Evolutionary conservation across 2,797 vertebrate species (phyloP).

Genomic region (Cynodonichthys magdalenae): DNA sequence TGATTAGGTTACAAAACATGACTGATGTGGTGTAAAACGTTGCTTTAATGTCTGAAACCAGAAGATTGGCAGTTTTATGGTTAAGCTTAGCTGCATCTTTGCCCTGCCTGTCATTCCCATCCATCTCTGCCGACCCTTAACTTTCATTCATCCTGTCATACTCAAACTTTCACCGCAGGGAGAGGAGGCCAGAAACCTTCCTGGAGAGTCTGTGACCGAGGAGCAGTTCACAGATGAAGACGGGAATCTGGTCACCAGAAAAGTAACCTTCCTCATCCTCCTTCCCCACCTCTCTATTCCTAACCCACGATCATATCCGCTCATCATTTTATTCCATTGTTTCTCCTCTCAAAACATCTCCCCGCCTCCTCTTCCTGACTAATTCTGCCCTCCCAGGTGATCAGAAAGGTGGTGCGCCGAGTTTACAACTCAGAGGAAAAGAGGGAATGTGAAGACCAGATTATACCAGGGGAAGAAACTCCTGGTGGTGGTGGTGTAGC

Average conservation of each 20-base stretch:
- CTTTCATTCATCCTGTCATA: constrained; percentile 9
- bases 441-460: constrained; percentile 42
- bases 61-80: no score
- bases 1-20: not conserved
- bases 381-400: constrained; percentile 69
- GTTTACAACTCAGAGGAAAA: constrained; percentile 54
- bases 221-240: constrained; percentile 97
- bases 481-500: constrained; percentile 23
- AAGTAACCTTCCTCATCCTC: constrained; percentile 86
- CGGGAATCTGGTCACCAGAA: constrained; percentile 96
- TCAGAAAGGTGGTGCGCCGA: constrained; percentile 78
- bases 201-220: constrained; percentile 94
- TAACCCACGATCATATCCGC: not conserved
- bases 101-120: not conserved
- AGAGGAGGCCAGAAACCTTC: constrained; percentile 95
- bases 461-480: constrained; percentile 15
- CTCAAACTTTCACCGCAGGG: constrained; percentile 79
- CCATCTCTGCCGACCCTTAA: not conserved
- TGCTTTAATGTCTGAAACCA: constrained; percentile 3
- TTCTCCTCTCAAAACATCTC: not conserved
- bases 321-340: constrained; percentile 3
- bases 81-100: not conserved
- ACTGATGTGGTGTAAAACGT: not conserved
- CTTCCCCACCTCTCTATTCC: constrained; percentile 9
- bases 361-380: constrained; percentile 17